Evolutionary conservation across 2,113 vertebrate species (phyloP).

Genomic region (Picathartes gymnocephalus): DNA sequence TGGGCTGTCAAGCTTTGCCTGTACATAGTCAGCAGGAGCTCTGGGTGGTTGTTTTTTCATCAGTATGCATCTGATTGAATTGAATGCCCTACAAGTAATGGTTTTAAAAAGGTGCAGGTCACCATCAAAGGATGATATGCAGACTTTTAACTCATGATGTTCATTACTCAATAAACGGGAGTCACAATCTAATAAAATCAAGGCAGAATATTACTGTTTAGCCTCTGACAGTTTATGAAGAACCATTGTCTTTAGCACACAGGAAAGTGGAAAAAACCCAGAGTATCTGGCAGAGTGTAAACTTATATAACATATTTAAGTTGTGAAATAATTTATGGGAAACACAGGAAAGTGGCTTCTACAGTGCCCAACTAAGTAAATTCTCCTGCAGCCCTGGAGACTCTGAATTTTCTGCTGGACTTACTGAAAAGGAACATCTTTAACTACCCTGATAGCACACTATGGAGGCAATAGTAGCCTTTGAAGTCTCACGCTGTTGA

Average conservation of each 20-base stretch:
- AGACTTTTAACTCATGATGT: background rate
- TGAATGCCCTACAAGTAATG: background rate
- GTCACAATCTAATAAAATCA: background rate
- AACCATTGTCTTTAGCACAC: background rate
- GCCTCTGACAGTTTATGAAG: background rate
- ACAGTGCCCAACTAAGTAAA: background rate
- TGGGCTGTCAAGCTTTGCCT: slow-evolving; percentile 21
- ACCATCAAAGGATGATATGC: background rate
- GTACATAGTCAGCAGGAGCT: background rate
- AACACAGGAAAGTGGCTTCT: background rate
- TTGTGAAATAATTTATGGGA: background rate
- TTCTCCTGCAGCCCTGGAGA: background rate
- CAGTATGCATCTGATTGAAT: background rate
- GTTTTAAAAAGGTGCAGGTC: slow-evolving; percentile 2
- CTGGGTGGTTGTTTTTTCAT: slow-evolving; percentile 3
- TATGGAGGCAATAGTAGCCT: background rate
- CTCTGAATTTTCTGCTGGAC: background rate
- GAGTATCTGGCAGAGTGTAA: background rate
- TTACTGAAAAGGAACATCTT: background rate
- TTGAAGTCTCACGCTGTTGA: background rate
- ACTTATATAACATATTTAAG: background rate
- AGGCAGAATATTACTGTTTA: background rate
- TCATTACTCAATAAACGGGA: background rate
- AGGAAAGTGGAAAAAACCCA: background rate
- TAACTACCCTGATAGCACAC: background rate